phyloP scores from a whole-genome alignment of 2,797 vertebrate species.

The Harpagifer antarcticus region DNA sequence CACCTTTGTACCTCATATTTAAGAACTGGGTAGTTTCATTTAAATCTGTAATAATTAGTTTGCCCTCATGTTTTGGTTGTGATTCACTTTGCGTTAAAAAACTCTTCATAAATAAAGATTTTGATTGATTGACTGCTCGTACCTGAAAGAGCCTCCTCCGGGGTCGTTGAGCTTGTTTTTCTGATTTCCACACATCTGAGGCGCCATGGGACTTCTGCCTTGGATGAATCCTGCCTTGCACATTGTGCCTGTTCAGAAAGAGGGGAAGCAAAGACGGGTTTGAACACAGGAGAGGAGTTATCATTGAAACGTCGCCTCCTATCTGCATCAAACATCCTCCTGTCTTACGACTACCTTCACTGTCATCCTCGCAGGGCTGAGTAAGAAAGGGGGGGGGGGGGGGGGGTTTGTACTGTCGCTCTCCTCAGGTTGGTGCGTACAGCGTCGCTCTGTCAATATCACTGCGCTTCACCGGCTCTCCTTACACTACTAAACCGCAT shows the following conservation, averaged over 20 bases:
- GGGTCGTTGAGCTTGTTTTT: constrained; percentile 92
- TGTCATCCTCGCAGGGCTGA: constrained; percentile 69
- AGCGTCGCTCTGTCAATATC: constrained; percentile 82
- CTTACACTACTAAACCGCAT: constrained; percentile 79
- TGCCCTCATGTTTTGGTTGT: too few relatives aligned
- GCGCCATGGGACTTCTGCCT: constrained; percentile 85
- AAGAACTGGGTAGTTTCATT: too few relatives aligned
- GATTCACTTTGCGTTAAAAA: too few relatives aligned
- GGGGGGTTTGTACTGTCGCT: constrained; percentile 54
- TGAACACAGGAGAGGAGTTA: constrained; percentile 76
- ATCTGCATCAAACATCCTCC: constrained; percentile 86
- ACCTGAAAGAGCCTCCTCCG: constrained; percentile 91
- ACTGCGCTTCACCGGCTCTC: constrained; percentile 79
- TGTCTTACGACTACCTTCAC: constrained; percentile 85
- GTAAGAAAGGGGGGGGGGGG: constrained; percentile 13
- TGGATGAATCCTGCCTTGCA: constrained; percentile 87
- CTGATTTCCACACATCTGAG: constrained; percentile 91
- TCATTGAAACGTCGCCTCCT: constrained; percentile 84
- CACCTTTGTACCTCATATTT: too few relatives aligned
- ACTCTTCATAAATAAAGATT: too few relatives aligned
- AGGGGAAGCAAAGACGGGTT: constrained; percentile 44
- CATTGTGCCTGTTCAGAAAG: constrained; percentile 84
- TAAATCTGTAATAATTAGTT: too few relatives aligned
- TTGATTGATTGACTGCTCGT: constrained; percentile 47
- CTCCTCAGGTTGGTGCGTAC: constrained; percentile 76